Evolutionary conservation across 2,797 vertebrate species (phyloP), one percentile per base, ranked within the genome.

Genomic region (Saxicola maurus): DNA sequence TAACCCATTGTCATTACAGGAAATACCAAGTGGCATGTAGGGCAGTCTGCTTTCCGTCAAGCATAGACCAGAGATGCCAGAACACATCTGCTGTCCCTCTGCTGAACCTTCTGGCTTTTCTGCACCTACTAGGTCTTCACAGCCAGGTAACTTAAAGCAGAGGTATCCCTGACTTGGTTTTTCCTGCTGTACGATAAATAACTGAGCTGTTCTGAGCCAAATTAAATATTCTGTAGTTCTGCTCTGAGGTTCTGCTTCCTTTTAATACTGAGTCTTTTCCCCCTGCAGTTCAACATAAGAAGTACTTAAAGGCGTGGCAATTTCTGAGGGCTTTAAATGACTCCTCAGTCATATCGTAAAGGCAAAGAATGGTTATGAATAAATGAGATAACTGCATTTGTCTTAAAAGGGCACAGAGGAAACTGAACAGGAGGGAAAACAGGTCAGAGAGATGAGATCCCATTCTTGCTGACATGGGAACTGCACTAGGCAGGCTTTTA

Each of bases 1-100:
- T 43, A 80, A 64, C 46, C 28, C 38, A 60, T 24, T 27, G 15
- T 49, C 27, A 38, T 86, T 56, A 30, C 46, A 81, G 43, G 55
- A 86, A 64, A 24, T n/a, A 40, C 10, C 8, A 40, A 45, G 40
- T 5, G 7, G 65, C 23, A 19, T 0, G 0, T 27, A 31, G 67
- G 30, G 30, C 64, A 43, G 38, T n/a, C 13, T 7, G 2, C 33
- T 56, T 45, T 30, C 52, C 51, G 11, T 45, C 20, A 60, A 53
- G 62, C 42, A 4, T 4, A 19, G 43, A 30, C 13, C 40, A 53
- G 33, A 45, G 33, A 10, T 40, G 49, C 43, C 67, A 60, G 30
- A 57, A 46, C 13, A 2, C 7, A 18, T 28, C 56, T 38, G 33
- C n/a, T 5, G 2, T 57, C 30, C 48, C 33, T 51, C 45, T 11